Percentiles rank a stretch among this genome's conserved stretches.
Conservation (phyloP, 2,797 vertebrate species). For the Typhlichthys subterraneus region DNA sequence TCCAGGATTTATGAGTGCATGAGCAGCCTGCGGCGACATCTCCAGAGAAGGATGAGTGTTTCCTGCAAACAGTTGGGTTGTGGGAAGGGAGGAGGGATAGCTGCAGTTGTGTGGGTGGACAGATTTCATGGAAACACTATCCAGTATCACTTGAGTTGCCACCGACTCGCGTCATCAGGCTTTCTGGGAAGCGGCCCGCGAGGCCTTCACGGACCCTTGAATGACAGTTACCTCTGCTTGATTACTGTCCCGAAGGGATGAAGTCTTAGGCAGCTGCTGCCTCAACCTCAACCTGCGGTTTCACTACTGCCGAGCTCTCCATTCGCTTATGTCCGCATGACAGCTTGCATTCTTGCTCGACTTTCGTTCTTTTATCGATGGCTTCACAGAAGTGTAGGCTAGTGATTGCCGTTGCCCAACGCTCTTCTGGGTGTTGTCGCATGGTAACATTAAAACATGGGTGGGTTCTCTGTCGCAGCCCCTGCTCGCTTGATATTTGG, state of each 20-base stretch:
- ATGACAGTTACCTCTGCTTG: slow-evolving; percentile 71
- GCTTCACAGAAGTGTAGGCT: too few relatives aligned
- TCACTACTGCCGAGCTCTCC: slow-evolving; percentile 47
- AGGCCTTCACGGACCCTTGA: slow-evolving; percentile 56
- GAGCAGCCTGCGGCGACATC: slow-evolving; percentile 66
- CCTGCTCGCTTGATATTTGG: too few relatives aligned
- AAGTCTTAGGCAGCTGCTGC: slow-evolving; percentile 62
- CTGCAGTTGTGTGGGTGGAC: slow-evolving; percentile 64
- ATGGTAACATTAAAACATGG: too few relatives aligned
- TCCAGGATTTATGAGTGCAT: slow-evolving; percentile 68
- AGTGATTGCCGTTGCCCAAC: too few relatives aligned
- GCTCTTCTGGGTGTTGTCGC: too few relatives aligned
- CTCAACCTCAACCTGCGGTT: slow-evolving; percentile 44
- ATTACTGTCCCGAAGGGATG: slow-evolving; percentile 54
- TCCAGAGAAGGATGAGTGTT: slow-evolving; percentile 80
- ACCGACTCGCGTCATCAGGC: slow-evolving; percentile 75
- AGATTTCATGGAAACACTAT: slow-evolving; percentile 78
- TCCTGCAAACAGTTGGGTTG: slow-evolving; percentile 77
- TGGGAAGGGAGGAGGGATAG: slow-evolving; percentile 32
- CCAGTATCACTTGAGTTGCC: slow-evolving; percentile 72
- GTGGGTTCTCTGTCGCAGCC: too few relatives aligned
- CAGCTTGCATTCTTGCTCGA: slow-evolving; percentile 28
- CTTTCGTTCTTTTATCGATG: too few relatives aligned
- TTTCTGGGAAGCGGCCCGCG: slow-evolving; percentile 68
- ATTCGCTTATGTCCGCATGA: slow-evolving; percentile 49